Conservation (phyloP, 2,797 vertebrate species). For the Euthynnus affinis region DNA sequence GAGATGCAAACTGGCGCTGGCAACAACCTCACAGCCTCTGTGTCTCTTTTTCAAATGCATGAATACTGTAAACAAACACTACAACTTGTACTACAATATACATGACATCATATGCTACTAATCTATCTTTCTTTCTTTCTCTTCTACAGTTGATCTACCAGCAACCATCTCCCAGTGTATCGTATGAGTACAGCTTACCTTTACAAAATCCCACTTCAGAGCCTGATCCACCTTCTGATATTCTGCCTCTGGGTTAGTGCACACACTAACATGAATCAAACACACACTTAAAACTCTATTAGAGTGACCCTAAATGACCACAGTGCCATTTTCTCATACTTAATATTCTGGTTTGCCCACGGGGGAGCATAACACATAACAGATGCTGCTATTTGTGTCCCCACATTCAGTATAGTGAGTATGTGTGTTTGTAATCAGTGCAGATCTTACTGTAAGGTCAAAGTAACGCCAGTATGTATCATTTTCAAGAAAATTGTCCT, state of each 20-base stretch:
- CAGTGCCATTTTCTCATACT: conserved; percentile 33
- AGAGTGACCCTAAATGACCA: conserved; percentile 23
- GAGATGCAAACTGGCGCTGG: conserved; percentile 43
- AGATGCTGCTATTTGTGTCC: conserved; percentile 53
- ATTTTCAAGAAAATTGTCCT: conserved; percentile 39
- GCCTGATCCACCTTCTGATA: conserved; percentile 52
- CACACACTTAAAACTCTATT: conserved; percentile 10
- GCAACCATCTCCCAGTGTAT: conserved; percentile 79
- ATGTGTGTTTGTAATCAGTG: conserved; percentile 27
- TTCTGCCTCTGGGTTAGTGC: conserved; percentile 71
- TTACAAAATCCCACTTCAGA: conserved; percentile 59
- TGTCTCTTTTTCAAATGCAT: neutral
- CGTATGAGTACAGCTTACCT: conserved; percentile 82
- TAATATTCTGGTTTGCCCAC: conserved; percentile 26
- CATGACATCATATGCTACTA: neutral
- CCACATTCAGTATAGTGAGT: neutral
- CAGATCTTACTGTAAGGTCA: conserved; percentile 31
- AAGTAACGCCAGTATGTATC: conserved; percentile 30
- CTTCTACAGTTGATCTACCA: conserved; percentile 84
- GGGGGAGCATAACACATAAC: conserved; percentile 47
- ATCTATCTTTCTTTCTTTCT: conserved; percentile 9
- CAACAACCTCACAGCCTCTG: too few relatives aligned
- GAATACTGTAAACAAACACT: neutral
- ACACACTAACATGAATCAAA: conserved; percentile 21
- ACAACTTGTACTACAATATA: neutral